phyloP scores from a whole-genome alignment of 2,113 vertebrate species.

The Ochotona curzoniae region DNA sequence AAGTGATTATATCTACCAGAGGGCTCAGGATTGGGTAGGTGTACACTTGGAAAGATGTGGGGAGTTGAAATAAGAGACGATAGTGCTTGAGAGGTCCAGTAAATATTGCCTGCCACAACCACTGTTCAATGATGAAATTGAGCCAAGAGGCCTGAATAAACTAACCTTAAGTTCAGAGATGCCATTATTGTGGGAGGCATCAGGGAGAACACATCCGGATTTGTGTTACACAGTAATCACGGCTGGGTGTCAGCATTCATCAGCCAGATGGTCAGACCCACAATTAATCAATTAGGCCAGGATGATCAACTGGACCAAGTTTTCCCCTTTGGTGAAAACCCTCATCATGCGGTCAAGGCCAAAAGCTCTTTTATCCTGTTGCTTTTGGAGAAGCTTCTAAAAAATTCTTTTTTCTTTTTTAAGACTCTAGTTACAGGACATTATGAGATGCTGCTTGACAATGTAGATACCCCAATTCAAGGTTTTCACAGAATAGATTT shows the following conservation, averaged over 20 bases:
- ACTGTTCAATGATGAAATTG: conserved; percentile 70
- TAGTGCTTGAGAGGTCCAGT: conserved; percentile 79
- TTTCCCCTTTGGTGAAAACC: conserved; percentile 67
- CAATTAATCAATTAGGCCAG: conserved; percentile 73
- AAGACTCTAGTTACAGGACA: conserved; percentile 60
- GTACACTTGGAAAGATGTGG: conserved; percentile 38
- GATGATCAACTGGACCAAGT: conserved; percentile 70
- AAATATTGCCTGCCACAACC: conserved; percentile 77
- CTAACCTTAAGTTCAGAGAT: conserved; percentile 74
- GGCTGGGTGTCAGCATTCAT: conserved; percentile 74
- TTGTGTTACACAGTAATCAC: conserved; percentile 78
- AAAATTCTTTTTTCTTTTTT: conserved; percentile 73
- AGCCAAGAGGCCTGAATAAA: conserved; percentile 78
- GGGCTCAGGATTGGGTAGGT: conserved; percentile 32
- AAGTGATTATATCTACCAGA: conserved; percentile 67
- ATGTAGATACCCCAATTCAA: conserved; percentile 55
- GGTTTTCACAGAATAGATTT: conserved; percentile 54
- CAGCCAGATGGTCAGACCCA: conserved; percentile 78
- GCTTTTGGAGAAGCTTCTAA: conserved; percentile 73
- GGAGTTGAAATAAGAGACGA: conserved; percentile 77
- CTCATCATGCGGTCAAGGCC: conserved; percentile 59
- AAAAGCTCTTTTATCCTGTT: conserved; percentile 73
- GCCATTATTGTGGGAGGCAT: conserved; percentile 74
- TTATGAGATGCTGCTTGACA: conserved; percentile 63
- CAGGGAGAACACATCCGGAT: conserved; percentile 71